Percentiles rank a stretch among this genome's conserved stretches.
These are phyloP conservation scores for Macrosteles quadrilineatus DNA, from an alignment of 1,140 invertebrate species.

Conservation along the genomic window DNA sequence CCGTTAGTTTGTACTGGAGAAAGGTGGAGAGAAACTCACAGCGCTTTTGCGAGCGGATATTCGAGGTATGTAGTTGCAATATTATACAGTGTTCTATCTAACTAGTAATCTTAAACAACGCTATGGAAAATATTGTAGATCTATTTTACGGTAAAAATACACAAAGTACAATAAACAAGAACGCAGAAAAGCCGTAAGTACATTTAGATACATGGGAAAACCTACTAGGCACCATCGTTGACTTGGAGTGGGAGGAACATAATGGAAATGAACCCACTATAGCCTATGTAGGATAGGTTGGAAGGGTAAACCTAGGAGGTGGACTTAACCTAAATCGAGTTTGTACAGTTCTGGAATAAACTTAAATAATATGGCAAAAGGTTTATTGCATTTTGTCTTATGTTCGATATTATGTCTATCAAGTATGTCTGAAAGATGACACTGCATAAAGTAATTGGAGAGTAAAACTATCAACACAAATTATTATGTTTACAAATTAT, in stretches of 20 bases:
- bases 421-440: too few species aligned
- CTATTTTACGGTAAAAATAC: constrained; percentile 14
- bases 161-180: constrained; percentile 17
- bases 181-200: constrained; percentile 11
- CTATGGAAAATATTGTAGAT: constrained; percentile 25
- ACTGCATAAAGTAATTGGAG: too few species aligned
- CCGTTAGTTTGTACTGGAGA: not conserved
- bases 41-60: not conserved
- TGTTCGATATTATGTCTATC: too few species aligned
- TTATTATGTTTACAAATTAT: too few species aligned
- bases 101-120: constrained; percentile 1
- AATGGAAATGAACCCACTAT: too few species aligned
- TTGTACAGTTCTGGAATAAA: constrained; percentile 20
- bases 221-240: constrained; percentile 5
- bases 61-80: constrained; percentile 23
- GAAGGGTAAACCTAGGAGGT: not conserved
- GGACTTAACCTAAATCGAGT: constrained; percentile 9
- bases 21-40: not conserved
- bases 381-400: constrained; percentile 20
- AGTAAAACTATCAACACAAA: too few species aligned
- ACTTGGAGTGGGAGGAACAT: too few species aligned
- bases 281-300: too few species aligned
- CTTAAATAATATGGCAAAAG: constrained; percentile 21
- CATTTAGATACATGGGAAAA: constrained; percentile 17
- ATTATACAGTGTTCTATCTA: constrained; percentile 17